phyloP scores from a whole-genome alignment of 2,797 vertebrate genomes.

The Enteromius treurensis region DNA sequence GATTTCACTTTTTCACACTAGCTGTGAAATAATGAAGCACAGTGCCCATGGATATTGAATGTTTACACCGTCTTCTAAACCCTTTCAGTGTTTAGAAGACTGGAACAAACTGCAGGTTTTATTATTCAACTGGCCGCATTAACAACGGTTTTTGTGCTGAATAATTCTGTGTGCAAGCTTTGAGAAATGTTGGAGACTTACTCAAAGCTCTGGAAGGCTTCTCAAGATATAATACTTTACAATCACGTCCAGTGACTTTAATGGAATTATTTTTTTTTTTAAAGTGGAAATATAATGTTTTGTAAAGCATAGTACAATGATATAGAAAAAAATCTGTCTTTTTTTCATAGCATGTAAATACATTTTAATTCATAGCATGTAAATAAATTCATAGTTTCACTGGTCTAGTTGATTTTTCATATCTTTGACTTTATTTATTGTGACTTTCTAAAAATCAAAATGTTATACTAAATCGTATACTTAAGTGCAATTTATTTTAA shows the following conservation, averaged over 20 bases:
- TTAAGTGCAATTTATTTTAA: background rate
- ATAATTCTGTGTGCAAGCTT: background rate
- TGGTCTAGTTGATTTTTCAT: background rate
- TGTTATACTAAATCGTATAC: too few species aligned
- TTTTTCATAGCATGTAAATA: background rate
- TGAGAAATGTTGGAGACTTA: constrained; percentile 13
- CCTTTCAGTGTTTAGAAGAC: constrained; percentile 24
- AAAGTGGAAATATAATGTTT: too few species aligned
- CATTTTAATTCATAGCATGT: background rate
- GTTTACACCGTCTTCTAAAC: background rate
- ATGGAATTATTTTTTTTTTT: too few species aligned
- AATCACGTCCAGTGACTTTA: background rate
- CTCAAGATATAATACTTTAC: background rate
- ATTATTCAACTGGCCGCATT: constrained; percentile 10
- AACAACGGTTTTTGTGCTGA: constrained; percentile 7
- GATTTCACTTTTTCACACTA: constrained; percentile 3
- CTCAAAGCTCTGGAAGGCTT: background rate
- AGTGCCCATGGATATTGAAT: background rate
- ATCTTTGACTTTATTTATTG: background rate
- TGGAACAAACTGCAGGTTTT: constrained; percentile 33
- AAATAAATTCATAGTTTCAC: background rate
- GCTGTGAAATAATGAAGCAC: constrained; percentile 23
- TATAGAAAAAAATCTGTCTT: too few species aligned
- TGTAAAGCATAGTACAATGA: too few species aligned
- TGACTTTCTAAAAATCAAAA: background rate